Conservation (phyloP, 2,888 invertebrate species). For the Diarsia dahlii region DNA sequence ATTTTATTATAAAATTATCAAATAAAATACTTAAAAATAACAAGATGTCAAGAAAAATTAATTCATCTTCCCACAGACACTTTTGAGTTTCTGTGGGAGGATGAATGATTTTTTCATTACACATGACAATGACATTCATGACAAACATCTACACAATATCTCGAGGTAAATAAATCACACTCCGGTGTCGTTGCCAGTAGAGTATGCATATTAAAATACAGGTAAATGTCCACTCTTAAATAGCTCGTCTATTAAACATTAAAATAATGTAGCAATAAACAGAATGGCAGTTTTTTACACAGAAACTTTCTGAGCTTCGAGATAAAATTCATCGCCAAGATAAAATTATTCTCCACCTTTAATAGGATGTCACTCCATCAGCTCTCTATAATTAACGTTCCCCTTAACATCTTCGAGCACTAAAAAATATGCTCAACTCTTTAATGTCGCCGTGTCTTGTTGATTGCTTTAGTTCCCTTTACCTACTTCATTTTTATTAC, state of each 20-base stretch:
- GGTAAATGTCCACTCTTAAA: neutral
- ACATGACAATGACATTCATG: no score
- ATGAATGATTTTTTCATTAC: no score
- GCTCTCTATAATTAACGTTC: conserved; percentile 76
- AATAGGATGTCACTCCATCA: conserved; percentile 59
- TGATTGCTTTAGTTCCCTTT: conserved; percentile 71
- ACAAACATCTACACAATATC: no score
- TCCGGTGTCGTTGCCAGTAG: no score
- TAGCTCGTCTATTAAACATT: neutral
- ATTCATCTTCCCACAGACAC: no score
- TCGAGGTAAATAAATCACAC: no score
- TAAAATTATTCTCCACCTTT: conserved; percentile 50
- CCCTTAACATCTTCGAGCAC: conserved; percentile 70
- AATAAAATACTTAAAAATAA: no score
- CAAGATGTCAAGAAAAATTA: no score
- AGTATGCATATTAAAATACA: neutral
- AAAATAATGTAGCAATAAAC: conserved; percentile 19
- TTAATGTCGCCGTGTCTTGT: conserved; percentile 70
- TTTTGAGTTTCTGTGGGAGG: no score
- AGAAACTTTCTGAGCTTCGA: conserved; percentile 26
- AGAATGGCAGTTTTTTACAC: conserved; percentile 22
- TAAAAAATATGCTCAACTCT: conserved; percentile 76
- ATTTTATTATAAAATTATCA: no score
- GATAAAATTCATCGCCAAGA: conserved; percentile 44
- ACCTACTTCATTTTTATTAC: conserved; percentile 71